Evolutionary conservation across 2,888 invertebrate genomes (phyloP), one percentile per base, ranked within the genome.

Genomic region (Argynnis bischoffii): DNA sequence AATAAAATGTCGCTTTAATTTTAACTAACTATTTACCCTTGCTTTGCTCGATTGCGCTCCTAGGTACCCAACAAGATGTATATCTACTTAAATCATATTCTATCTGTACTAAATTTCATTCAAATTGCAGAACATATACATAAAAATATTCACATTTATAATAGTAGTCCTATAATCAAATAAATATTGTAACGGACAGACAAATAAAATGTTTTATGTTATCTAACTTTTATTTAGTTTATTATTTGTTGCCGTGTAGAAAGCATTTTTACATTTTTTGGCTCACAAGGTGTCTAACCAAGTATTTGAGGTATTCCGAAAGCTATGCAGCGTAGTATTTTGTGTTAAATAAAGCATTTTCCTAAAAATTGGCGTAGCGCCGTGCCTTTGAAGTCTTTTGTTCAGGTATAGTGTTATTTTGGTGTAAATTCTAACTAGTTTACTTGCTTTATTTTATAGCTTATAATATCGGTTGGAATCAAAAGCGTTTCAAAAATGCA

Each of bases 361-460:
- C 50, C 55, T 48, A 59, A 66, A 66, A 55, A 61, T 66, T 55
- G 50, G 60, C 15, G 48, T 54, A 18, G 55, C 14, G 48, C 31
- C 18, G 53, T 53, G 61, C 66, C 66, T 66, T 66, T 66, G 66
- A 66, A 41, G 55, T 55, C 54, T 61, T 61, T 66, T 66, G 66
- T 66, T 66, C 55, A 59, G 50, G 59, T 55, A 53, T 53, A 66
- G 13, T 48, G 41, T 18, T 60, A 65, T 59, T 59, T 53, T 47
- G 18, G 26, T 46, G 18, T 15, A 54, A 59, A 65, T 59, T 59
- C 54, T 54, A 47, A 3, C 14, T 14, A 16, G 47, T n/a, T 13
- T n/a, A 11, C 46, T 15, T 26, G 8, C 4, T 47, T n/a, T 2
- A 47, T n/a, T 47, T 26, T 4, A 47, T 26, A 26, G 5, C 13